Percentiles rank a stretch among this genome's conserved stretches.
phyloP scores from a whole-genome alignment of 2,888 invertebrate genomes.

The Hypolimnas misippus region DNA sequence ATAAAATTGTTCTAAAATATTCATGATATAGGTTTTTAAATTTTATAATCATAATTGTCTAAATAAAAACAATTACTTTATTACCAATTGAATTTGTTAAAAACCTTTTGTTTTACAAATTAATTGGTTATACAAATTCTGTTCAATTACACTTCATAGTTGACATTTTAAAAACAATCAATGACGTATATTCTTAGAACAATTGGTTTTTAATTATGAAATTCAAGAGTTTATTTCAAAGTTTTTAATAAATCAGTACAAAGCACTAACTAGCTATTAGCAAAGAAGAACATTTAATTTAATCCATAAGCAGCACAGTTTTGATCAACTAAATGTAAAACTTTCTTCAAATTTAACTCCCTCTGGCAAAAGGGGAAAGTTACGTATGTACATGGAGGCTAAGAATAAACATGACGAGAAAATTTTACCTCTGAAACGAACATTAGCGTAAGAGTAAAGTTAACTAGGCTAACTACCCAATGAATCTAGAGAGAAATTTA shows the following conservation, averaged over 20 bases:
- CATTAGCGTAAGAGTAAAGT: constrained; percentile 24
- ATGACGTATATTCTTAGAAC: neutral
- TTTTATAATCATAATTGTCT: too few species aligned
- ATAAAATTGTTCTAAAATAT: too few species aligned
- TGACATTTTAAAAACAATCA: neutral
- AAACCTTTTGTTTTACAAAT: neutral
- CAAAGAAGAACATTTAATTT: constrained; percentile 17
- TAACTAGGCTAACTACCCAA: constrained; percentile 2
- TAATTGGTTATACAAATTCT: too few species aligned
- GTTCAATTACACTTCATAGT: too few species aligned
- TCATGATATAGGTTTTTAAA: too few species aligned
- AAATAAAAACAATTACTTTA: too few species aligned
- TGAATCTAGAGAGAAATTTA: constrained; percentile 19
- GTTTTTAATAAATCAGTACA: neutral
- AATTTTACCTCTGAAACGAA: constrained; percentile 27
- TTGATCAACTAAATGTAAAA: constrained; percentile 22
- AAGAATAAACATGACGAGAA: constrained; percentile 28
- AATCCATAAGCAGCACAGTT: constrained; percentile 12
- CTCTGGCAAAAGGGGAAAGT: constrained; percentile 34
- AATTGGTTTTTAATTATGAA: neutral
- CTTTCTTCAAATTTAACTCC: constrained; percentile 33
- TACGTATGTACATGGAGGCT: constrained; percentile 24
- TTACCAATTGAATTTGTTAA: too few species aligned
- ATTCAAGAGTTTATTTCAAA: neutral
- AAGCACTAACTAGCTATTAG: neutral